A percentile compares a stretch with the other conserved stretches of the same genome.
Evolutionary conservation across 2,888 invertebrate genomes (phyloP).

Genomic region (Caenorhabditis sp.): DNA sequence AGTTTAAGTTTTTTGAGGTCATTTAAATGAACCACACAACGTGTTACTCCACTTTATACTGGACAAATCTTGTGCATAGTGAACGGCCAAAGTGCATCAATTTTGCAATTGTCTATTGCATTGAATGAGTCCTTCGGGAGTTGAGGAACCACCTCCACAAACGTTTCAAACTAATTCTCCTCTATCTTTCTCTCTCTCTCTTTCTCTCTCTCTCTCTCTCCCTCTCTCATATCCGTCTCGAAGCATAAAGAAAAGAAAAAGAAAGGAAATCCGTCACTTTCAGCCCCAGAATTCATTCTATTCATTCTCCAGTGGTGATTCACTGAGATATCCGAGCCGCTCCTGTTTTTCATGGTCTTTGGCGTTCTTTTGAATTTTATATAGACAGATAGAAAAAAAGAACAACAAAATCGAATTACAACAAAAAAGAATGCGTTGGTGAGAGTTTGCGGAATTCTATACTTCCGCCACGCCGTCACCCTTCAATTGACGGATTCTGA

Average conservation of each 20-base stretch:
- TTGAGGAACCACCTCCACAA: constrained; percentile 40
- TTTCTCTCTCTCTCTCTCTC: too few species aligned
- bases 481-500: constrained; percentile 53
- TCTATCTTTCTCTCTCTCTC: too few species aligned
- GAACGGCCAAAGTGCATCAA: constrained; percentile 38
- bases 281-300: not conserved
- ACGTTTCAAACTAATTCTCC: constrained; percentile 43
- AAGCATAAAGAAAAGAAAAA: constrained; percentile 5
- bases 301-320: constrained; percentile 21
- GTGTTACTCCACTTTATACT: too few species aligned
- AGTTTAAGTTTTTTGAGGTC: too few species aligned
- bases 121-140: constrained; percentile 24
- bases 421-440: constrained; percentile 1
- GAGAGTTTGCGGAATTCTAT: constrained; percentile 17
- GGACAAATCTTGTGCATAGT: too few species aligned
- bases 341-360: not conserved
- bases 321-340: too few species aligned
- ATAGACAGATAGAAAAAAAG: not conserved
- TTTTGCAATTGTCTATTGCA: constrained; percentile 32
- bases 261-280: constrained; percentile 24
- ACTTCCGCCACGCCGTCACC: constrained; percentile 12
- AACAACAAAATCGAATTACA: not conserved
- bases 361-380: constrained; percentile 4
- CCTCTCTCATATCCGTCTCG: constrained; percentile 12
- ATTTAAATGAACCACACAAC: too few species aligned